Evolutionary conservation across 2,797 vertebrate genomes (phyloP).

Genomic region (Ciconia nigra): DNA sequence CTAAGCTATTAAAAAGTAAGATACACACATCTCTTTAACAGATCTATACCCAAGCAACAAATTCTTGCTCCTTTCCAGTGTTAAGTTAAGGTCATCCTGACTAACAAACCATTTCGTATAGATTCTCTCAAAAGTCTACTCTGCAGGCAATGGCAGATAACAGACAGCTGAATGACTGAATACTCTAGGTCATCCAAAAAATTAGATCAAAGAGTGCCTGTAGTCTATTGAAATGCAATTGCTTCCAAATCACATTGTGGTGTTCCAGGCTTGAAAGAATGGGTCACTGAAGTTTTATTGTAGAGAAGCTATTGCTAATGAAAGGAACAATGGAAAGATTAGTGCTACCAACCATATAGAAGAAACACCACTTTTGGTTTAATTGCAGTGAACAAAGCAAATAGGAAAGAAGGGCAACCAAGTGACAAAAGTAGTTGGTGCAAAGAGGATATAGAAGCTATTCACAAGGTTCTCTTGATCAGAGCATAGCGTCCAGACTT

Average conservation of each 20-base stretch:
- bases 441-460: conserved; percentile 53
- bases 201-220: conserved; percentile 85
- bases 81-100: conserved; percentile 65
- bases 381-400: conserved; percentile 84
- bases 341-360: conserved; percentile 84
- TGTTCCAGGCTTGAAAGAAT: conserved; percentile 80
- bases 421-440: conserved; percentile 75
- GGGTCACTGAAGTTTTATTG: conserved; percentile 83
- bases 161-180: conserved; percentile 69
- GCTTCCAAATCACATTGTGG: conserved; percentile 81
- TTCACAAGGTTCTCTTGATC: conserved; percentile 51
- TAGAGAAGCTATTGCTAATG: conserved; percentile 85
- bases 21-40: not conserved
- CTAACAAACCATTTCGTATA: conserved; percentile 64
- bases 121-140: conserved; percentile 54
- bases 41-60: conserved; percentile 20
- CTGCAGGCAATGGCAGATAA: conserved; percentile 60
- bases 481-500: conserved; percentile 32
- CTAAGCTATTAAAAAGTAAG: not conserved
- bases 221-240: conserved; percentile 84
- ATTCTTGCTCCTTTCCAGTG: conserved; percentile 39
- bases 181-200: conserved; percentile 72
- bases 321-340: conserved; percentile 87
- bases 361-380: conserved; percentile 84
- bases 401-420: conserved; percentile 79